Evolutionary conservation across 2,797 vertebrate genomes (phyloP), one percentile per base, ranked within the genome.

Genomic region (Clarias platycephalus): DNA sequence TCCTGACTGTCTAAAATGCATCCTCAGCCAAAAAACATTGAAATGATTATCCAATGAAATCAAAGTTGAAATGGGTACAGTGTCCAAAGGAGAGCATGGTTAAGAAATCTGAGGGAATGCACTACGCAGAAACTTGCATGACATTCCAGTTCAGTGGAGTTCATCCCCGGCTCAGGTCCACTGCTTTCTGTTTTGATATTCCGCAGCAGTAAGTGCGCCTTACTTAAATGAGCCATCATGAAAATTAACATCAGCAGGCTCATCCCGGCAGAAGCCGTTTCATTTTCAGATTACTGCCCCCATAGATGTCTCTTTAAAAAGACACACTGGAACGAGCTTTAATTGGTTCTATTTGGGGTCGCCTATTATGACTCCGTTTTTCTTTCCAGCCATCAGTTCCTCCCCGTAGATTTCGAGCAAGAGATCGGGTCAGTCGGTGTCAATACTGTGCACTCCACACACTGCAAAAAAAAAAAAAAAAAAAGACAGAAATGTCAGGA

Each of bases 271-370:
- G 62, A 77, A 53, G 70, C 49, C 20, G 16, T 70, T 82, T 71
- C 71, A 77, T 82, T 81, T 86, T 85, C 26, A 81, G 53, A 58
- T 75, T 81, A 40, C 79, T 26, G n/a, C 60, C 62, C 58, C 64
- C 80, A 28, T 71, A 71, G 80, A 78, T 34, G 26, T 67, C 63
- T 85, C 26, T 80, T 82, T 87, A 44, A 70, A 80, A 74, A 76
- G 81, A 83, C 63, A 53, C 60, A 68, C 49, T 66, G 31, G 57
- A 83, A 83, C 57, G 57, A 64, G 57, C 84, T 85, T 83, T 83
- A 83, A 80, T 82, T 85, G 70, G 53, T 75, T 80, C 28, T 63
- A 70, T 83, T 81, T 68, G 66, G 72, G 66, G 83, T 60, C 37
- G 15, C 26, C 49, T 55, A 67, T 49, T 79, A 58, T 53, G 34